Evolutionary conservation across 2,888 invertebrate species (phyloP).

Genomic region (Lysandra coridon): DNA sequence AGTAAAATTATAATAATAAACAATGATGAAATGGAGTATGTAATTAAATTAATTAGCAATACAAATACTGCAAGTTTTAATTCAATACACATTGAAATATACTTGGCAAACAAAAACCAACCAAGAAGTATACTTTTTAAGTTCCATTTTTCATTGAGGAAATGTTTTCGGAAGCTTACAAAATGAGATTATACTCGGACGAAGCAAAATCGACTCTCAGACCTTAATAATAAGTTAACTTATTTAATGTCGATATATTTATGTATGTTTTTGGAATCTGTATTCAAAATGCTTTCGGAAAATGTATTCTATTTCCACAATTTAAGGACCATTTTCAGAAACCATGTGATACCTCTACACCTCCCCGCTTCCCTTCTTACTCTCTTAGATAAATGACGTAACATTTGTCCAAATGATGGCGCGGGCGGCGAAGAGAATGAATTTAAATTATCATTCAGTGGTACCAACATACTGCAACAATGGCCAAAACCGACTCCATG

Average conservation of each 20-base stretch:
- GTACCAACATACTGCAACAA: conserved; percentile 73
- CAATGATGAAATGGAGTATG: conserved; percentile 67
- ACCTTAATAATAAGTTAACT: conserved; percentile 50
- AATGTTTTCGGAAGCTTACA: conserved; percentile 71
- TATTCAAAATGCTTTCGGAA: conserved; percentile 49
- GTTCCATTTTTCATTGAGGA: conserved; percentile 66
- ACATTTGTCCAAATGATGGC: conserved; percentile 82
- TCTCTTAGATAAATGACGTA: conserved; percentile 79
- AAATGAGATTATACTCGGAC: conserved; percentile 61
- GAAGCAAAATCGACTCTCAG: conserved; percentile 58
- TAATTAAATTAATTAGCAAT: conserved; percentile 77
- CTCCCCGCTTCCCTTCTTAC: conserved; percentile 57
- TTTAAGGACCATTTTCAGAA: conserved; percentile 53
- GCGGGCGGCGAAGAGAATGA: conserved; percentile 81
- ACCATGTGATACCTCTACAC: conserved; percentile 46
- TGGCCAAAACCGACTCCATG: conserved; percentile 61
- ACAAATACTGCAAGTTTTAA: conserved; percentile 76
- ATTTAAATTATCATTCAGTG: conserved; percentile 82
- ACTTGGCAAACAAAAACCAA: conserved; percentile 61
- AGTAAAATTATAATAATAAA: conserved; percentile 50
- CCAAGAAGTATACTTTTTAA: conserved; percentile 59
- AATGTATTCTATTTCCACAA: conserved; percentile 48
- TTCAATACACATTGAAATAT: conserved; percentile 71
- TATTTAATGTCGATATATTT: conserved; percentile 55
- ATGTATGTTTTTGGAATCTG: conserved; percentile 72